Evolutionary conservation across 2,888 invertebrate genomes (phyloP).

Genomic region (Teinopalpus imperialis): DNA sequence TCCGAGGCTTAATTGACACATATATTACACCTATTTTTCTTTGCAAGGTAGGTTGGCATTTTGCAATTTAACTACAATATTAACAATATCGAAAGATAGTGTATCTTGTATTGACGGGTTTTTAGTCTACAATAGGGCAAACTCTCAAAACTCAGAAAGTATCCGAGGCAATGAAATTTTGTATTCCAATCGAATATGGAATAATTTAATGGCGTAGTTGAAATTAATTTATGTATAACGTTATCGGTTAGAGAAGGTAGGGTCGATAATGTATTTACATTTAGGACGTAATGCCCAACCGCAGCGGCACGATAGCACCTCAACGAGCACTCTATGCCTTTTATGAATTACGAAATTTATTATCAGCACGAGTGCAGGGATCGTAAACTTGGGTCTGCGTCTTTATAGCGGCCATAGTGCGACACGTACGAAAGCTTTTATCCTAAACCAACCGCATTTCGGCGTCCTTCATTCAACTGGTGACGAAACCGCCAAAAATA

Average conservation of each 20-base stretch:
- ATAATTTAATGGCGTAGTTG: no score
- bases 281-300: neutral
- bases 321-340: slow-evolving; percentile 11
- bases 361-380: slow-evolving; percentile 34
- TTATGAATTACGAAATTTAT: slow-evolving; percentile 23
- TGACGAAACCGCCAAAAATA: slow-evolving; percentile 24
- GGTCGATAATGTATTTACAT: neutral
- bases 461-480: slow-evolving; percentile 19
- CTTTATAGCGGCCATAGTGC: slow-evolving; percentile 46
- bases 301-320: neutral
- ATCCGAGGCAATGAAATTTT: no score
- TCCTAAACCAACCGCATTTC: slow-evolving; percentile 34
- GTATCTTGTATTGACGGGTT: no score
- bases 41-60: no score
- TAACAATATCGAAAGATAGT: no score
- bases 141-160: no score
- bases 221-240: no score
- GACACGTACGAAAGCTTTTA: slow-evolving; percentile 58
- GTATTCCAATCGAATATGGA: no score
- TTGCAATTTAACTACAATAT: no score
- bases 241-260: neutral
- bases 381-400: slow-evolving; percentile 42
- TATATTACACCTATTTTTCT: no score
- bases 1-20: no score
- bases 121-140: no score